A percentile compares a stretch with the other conserved stretches of the same genome.
These are phyloP conservation scores for Rhopilema esculentum DNA, from an alignment of 30 jellyfish, hydroid and myxozoan genomes.

Conservation along the genomic window DNA sequence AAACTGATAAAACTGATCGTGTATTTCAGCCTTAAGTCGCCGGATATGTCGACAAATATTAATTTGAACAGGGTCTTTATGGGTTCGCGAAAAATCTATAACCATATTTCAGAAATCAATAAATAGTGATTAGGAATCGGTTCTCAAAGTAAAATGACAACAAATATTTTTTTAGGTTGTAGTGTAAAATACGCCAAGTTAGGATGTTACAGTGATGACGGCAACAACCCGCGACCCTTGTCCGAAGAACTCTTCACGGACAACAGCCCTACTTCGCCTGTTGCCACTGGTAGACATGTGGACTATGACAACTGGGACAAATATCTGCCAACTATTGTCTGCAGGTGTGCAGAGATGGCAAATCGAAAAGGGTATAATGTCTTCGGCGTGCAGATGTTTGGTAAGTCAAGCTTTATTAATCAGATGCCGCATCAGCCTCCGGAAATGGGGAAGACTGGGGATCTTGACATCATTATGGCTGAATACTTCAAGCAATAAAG, in stretches of 20 bases:
- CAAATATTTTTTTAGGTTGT: constrained; percentile 65
- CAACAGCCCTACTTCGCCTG: constrained; percentile 62
- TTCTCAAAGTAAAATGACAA: background rate
- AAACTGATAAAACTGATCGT: no score
- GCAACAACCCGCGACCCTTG: constrained; percentile 90
- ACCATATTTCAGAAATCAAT: background rate
- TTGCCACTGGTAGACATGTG: constrained; percentile 67
- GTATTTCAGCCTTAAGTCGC: no score
- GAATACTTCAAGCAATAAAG: no score
- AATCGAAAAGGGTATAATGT: constrained; percentile 59
- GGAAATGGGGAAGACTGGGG: background rate
- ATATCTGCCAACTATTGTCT: constrained; percentile 76
- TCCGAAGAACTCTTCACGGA: constrained; percentile 86
- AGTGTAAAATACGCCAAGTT: constrained; percentile 81
- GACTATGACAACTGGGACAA: constrained; percentile 85
- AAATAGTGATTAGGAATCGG: background rate
- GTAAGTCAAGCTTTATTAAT: constrained; percentile 59
- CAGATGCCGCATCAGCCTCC: background rate
- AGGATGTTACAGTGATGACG: constrained; percentile 95
- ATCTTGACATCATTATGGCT: background rate
- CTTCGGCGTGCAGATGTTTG: constrained; percentile 89
- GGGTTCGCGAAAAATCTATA: no score
- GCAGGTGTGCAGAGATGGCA: constrained; percentile 94
- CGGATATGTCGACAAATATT: no score
- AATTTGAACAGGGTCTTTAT: no score